Evolutionary conservation across 2,113 vertebrate species (phyloP), one percentile per base, ranked within the genome.

Genomic region (Paradisaea rubra): DNA sequence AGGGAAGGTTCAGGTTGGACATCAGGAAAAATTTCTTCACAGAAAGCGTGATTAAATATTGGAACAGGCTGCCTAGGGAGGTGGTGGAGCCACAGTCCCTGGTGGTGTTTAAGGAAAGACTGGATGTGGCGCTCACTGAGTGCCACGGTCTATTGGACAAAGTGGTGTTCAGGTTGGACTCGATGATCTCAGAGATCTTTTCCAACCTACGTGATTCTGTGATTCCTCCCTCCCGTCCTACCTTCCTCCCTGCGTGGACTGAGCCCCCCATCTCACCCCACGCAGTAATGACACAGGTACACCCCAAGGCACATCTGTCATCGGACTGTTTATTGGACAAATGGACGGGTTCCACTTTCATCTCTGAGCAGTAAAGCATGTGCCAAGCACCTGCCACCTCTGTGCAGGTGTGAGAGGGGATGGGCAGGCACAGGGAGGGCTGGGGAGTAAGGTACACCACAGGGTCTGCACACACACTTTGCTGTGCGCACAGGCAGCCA

Each of bases 271-370:
- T n/a, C 21, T 45, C 54, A 39, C 13, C 30, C 20, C 3, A 2
- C 8, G 33, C 49, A 45, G 23, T 15, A 16, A 41, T 25, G 41
- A 30, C 13, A 20, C 39, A 10, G 22, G 15, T 8, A 8, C 2
- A 30, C 4, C 1, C 13, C 31, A 20, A 1, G 11, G n/a, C 13
- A 33, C 2, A 0, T n/a, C 15, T 10, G 41, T 56, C 81, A 66
- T 10, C 0, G 1, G 41, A 27, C 2, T 10, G 13, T 91, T 84
- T 88, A 91, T 73, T 84, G 15, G 19, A 42, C 0, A 0, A 63
- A 11, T 4, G 33, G 23, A 45, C 3, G 0, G 17, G n/a, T 61
- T 49, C 20, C 9, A 18, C 13, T 49, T 69, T 12, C 21, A 24
- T 11, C 27, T 69, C 12, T 50, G 37, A 66, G 15, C 11, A 60